Percentiles rank a stretch among this genome's conserved stretches.
These are phyloP conservation scores for Sebastiscus albofasciatus DNA, from an alignment of 2,797 vertebrate genomes.

Conservation along the genomic window DNA sequence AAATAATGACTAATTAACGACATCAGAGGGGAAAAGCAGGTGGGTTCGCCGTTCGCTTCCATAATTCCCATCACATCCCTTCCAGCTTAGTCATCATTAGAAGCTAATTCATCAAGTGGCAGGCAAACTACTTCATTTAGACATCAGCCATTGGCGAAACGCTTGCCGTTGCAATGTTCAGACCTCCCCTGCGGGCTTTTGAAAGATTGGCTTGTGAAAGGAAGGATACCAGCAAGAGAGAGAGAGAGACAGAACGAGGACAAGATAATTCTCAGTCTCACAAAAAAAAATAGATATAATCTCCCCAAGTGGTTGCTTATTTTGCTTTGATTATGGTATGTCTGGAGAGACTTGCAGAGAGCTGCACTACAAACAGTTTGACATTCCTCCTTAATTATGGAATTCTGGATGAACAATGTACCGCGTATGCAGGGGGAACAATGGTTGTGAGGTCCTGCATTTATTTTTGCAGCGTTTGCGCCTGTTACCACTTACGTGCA, in stretches of 20 bases:
- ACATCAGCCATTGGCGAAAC: constrained; percentile 71
- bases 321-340: constrained; percentile 82
- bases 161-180: constrained; percentile 41
- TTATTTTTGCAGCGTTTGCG: constrained; percentile 78
- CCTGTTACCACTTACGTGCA: constrained; percentile 78
- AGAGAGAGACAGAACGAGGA: constrained; percentile 31
- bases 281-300: constrained; percentile 61
- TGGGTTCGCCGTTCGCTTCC: constrained; percentile 59
- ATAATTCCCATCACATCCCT: constrained; percentile 62
- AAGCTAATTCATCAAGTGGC: constrained; percentile 71
- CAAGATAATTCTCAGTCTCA: constrained; percentile 33
- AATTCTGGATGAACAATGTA: constrained; percentile 78
- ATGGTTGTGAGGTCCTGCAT: constrained; percentile 74
- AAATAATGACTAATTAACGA: constrained; percentile 73
- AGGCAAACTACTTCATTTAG: constrained; percentile 54
- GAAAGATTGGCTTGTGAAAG: constrained; percentile 60
- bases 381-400: constrained; percentile 85
- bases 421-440: constrained; percentile 67
- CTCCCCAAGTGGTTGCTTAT: constrained; percentile 78
- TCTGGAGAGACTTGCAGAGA: constrained; percentile 71
- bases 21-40: constrained; percentile 70
- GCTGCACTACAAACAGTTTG: constrained; percentile 77
- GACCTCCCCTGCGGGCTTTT: constrained; percentile 60
- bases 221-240: constrained; percentile 40
- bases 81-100: constrained; percentile 71